Base-by-base conservation (phyloP, 2,888 invertebrate species). In the Blera fallax region DNA sequence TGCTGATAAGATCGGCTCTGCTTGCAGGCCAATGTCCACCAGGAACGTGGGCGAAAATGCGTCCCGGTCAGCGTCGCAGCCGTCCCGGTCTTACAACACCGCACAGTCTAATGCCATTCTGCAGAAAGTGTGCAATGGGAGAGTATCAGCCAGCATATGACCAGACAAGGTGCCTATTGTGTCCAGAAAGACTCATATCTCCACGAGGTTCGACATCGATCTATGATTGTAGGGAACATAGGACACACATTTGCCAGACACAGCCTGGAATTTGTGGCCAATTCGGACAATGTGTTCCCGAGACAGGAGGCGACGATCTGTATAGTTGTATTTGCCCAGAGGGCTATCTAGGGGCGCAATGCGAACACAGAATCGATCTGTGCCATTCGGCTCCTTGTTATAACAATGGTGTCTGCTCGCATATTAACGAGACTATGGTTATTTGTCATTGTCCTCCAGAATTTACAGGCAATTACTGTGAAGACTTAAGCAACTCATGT, bases 121-220 rank as follows among this genome's bases (percentile, higher is more conserved):
- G 94, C 88, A 92, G 92, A 79, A 93, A 93, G 1, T 95, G 95
- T 89, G 93, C 93, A 5, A 88, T 93, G 52, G 95, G 95, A 0
- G 93, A 92, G 65, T 95, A 94, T 89, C 95, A 95, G 89, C 91
- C 94, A 1, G 87, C 91, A 11, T 94, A 93, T 88, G 95, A 95
- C 3, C 93, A 94, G 88, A 90, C 92, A 1, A 90, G 92, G 2
- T 95, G 95, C 88, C 88, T 93, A 3, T 89, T 92, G 5, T 95
- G 95, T 90, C 95, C 95, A 0, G 87, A 89, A 16, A 93, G 93
- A 89, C 82, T 83, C 29, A 90, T 78, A 94, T 94, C 48, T 94
- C 94, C 16, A 76, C 90, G 91, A 24, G 92, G 92, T n/a, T 90
- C 94, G 76, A 90, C 89, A 69, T 87, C 89, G 87, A 65, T 93